Evolutionary conservation across 2,113 vertebrate genomes (phyloP).

Genomic region (Plecturocebus donacophilus): DNA sequence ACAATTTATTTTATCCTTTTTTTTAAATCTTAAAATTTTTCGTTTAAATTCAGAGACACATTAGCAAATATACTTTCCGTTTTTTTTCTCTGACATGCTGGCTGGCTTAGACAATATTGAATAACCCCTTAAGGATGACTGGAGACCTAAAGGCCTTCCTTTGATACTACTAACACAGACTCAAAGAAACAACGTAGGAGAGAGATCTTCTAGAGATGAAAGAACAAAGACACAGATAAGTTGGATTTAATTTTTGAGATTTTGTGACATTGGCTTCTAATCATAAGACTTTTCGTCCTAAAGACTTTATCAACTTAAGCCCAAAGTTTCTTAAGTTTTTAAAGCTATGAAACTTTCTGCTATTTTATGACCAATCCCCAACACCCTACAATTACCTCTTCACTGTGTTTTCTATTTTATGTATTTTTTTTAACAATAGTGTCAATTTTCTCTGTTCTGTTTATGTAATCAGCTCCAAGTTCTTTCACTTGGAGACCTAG

Average conservation of each 20-base stretch:
- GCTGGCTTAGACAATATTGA: not conserved
- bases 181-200: not conserved
- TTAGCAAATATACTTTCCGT: not conserved
- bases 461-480: not conserved
- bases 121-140: not conserved
- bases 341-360: not conserved
- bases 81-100: not conserved
- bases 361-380: not conserved
- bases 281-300: not conserved
- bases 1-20: not conserved
- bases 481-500: constrained; percentile 45
- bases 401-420: constrained; percentile 41
- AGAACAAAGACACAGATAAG: not conserved
- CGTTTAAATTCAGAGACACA: not conserved
- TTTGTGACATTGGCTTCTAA: not conserved
- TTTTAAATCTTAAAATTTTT: not conserved
- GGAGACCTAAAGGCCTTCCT: not conserved
- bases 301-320: not conserved
- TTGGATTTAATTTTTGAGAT: not conserved
- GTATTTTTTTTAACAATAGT: constrained; percentile 39
- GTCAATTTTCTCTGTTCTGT: constrained; percentile 53
- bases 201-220: not conserved
- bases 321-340: not conserved
- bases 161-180: not conserved
- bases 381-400: constrained; percentile 36